A percentile compares a stretch with the other conserved stretches of the same genome.
Evolutionary conservation across 2,888 invertebrate genomes (phyloP).

Genomic region (Drosophila merina): DNA sequence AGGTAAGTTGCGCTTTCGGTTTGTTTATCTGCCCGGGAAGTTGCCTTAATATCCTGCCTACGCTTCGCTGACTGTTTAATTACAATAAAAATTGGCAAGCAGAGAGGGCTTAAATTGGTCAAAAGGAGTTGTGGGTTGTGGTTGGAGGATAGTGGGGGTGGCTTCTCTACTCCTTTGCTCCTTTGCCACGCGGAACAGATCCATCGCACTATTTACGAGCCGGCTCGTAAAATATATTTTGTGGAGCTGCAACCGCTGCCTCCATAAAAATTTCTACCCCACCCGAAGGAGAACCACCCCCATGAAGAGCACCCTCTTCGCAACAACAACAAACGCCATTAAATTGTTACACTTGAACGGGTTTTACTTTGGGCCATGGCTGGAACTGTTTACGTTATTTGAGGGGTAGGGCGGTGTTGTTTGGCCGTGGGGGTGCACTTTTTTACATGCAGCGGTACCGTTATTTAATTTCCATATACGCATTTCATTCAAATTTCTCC

Average conservation of each 20-base stretch:
- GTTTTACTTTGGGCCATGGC: conserved; percentile 71
- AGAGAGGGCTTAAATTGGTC: conserved; percentile 38
- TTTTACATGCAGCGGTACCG: conserved; percentile 17
- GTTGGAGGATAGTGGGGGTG: background rate
- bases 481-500: conserved; percentile 58
- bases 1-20: conserved; percentile 70
- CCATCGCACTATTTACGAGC: conserved; percentile 47
- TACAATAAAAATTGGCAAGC: conserved; percentile 67
- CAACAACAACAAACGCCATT: conserved; percentile 73
- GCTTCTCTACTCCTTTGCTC: background rate
- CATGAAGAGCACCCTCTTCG: conserved; percentile 6
- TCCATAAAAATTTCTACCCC: conserved; percentile 60
- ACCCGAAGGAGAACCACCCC: conserved; percentile 36
- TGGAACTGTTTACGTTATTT: conserved; percentile 34
- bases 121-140: background rate
- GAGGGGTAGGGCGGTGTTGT: conserved; percentile 1
- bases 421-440: conserved; percentile 18
- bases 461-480: conserved; percentile 76
- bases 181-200: conserved; percentile 14
- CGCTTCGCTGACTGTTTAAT: conserved; percentile 75
- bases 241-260: conserved; percentile 42
- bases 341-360: conserved; percentile 81
- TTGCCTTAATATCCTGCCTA: conserved; percentile 77
- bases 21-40: conserved; percentile 71
- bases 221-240: conserved; percentile 41